Conservation (phyloP, 2,888 invertebrate species). For the Camponotus fellah region DNA sequence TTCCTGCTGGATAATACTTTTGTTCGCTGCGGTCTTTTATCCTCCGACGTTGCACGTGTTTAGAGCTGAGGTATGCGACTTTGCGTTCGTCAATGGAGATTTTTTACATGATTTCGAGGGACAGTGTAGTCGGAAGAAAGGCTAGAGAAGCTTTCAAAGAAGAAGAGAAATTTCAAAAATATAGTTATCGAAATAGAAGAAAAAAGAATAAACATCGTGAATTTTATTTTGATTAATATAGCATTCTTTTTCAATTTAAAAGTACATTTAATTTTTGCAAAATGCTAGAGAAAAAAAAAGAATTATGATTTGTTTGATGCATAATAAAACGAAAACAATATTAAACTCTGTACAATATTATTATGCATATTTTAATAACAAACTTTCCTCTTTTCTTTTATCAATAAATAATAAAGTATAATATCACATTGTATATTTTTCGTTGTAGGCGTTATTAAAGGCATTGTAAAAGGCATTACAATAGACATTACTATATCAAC, state of each 20-base stretch:
- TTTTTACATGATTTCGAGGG: constrained; percentile 2
- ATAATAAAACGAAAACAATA: background rate
- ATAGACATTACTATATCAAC: background rate
- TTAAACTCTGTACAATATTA: background rate
- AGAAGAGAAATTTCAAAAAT: background rate
- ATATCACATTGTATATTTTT: background rate
- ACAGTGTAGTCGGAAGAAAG: background rate
- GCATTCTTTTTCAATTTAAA: background rate
- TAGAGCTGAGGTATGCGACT: constrained; percentile 21
- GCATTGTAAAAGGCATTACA: no score
- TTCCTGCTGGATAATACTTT: constrained; percentile 20
- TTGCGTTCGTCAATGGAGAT: background rate
- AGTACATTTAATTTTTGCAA: background rate
- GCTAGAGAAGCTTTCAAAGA: no score
- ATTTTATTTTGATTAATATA: constrained; percentile 9
- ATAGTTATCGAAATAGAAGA: background rate
- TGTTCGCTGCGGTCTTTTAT: constrained; percentile 28
- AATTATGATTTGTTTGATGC: background rate
- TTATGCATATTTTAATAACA: background rate
- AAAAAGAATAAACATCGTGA: background rate
- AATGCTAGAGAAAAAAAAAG: background rate
- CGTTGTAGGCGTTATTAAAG: background rate
- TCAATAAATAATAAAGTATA: background rate
- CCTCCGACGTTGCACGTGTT: background rate
- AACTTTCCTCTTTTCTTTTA: background rate